A percentile compares a stretch with the other conserved stretches of the same genome.
Evolutionary conservation across 2,113 vertebrate species (phyloP).

Genomic region (Hydrochoerus hydrochaeris): DNA sequence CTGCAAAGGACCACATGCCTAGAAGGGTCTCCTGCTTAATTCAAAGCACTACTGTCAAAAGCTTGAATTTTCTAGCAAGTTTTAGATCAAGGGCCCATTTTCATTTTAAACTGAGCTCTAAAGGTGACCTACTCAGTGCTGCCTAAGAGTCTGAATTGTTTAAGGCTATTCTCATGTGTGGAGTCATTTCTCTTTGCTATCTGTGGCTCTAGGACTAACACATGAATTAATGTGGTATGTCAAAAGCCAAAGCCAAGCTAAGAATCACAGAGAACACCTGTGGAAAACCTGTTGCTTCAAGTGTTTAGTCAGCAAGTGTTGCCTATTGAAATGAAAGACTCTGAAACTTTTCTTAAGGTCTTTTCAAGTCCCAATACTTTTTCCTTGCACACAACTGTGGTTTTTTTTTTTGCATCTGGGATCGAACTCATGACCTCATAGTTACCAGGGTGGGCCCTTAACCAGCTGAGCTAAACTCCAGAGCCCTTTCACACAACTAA

Average conservation of each 20-base stretch:
- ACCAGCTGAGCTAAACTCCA: too few relatives aligned
- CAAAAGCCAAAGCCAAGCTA: not conserved
- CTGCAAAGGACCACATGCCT: accelerated
- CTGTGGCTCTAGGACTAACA: not conserved
- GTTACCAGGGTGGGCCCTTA: too few relatives aligned
- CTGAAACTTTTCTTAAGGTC: not conserved
- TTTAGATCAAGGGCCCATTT: not conserved
- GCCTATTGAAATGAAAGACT: not conserved
- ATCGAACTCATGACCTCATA: too few relatives aligned
- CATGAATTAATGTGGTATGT: not conserved
- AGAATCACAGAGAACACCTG: not conserved
- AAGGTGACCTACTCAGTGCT: not conserved
- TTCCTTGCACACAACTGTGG: not conserved
- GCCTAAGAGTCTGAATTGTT: not conserved
- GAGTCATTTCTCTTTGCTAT: not conserved
- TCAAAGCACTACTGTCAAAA: not conserved
- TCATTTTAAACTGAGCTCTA: not conserved
- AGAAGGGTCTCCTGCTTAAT: not conserved
- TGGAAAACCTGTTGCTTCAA: not conserved
- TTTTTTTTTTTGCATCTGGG: too few relatives aligned
- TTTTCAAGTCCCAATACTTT: not conserved
- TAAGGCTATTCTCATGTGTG: not conserved
- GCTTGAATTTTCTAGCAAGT: not conserved
- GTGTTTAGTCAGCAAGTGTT: not conserved
- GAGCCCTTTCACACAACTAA: too few relatives aligned